These are phyloP conservation scores for Didymodactylos carnosus DNA, from an alignment of 2,888 invertebrate genomes.

Conservation along the genomic window DNA sequence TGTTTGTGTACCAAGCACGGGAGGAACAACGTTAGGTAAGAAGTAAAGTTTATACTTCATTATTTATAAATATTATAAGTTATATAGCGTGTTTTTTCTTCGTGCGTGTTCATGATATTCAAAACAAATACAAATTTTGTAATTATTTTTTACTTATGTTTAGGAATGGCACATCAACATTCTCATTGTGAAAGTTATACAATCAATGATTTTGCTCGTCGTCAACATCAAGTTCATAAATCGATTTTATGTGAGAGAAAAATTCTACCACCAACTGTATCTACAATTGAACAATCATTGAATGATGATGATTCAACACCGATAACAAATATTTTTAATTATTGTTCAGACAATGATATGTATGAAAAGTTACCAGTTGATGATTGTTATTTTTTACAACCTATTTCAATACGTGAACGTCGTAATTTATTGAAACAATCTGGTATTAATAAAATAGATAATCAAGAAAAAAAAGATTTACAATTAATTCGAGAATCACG, in stretches of 20 bases:
- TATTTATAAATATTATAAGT: neutral
- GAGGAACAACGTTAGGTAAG: neutral
- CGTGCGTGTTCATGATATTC: no score
- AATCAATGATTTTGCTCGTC: neutral
- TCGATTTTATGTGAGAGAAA: neutral
- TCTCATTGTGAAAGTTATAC: neutral
- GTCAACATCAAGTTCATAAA: neutral
- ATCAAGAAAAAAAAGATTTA: conserved; percentile 6
- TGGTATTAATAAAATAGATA: neutral
- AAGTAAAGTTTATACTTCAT: neutral
- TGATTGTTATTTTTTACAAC: neutral
- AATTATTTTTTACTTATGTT: no score
- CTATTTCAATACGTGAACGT: neutral
- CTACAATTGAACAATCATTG: no score
- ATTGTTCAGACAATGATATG: neutral
- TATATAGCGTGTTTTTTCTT: no score
- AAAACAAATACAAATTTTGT: no score
- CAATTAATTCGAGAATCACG: conserved; percentile 6
- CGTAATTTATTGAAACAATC: neutral
- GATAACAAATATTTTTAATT: neutral
- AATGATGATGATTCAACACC: neutral
- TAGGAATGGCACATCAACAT: neutral
- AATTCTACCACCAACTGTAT: neutral
- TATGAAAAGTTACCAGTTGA: neutral
- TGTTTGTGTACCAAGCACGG: conserved; percentile 1